Evolutionary conservation across 2,797 vertebrate genomes (phyloP), one percentile per base, ranked within the genome.

Genomic region (Onychomys torridus): DNA sequence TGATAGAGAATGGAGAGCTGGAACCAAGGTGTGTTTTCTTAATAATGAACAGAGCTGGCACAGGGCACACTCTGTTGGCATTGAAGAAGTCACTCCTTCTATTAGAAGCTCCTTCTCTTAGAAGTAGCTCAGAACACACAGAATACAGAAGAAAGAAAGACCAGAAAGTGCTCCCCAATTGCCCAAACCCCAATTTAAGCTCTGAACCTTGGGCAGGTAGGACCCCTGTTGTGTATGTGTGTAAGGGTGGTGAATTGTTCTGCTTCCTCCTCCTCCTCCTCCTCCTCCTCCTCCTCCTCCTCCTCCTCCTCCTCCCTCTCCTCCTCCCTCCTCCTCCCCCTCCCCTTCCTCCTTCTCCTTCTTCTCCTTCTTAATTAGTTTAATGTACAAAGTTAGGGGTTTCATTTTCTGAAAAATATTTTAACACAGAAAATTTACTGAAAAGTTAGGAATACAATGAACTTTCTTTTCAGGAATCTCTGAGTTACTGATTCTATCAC

Each of bases 21-120:
- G 93, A 91, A 93, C 29, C 86, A 83, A 95, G n/a, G 55, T 88
- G 40, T 32, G 84, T 89, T 16, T 92, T 95, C 79, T 87, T 97
- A 93, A 75, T 92, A 69, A 87, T 90, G 63, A 93, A 67, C 25
- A 61, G 75, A 76, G 8, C 78, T 95, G 78, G 32, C 49, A 85
- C 6, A 82, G 34, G 65, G 13, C 12, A n/a, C 77, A 27, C 32
- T 83, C 27, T 86, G 2, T 94, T 65, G 90, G 57, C 78, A 61
- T 86, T 97, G 91, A 88, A 76, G 43, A 92, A 77, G 46, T 69
- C 23, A 43, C 90, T 78, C n/a, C 63, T 96, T 84, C 75, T 93
- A 55, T 89, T 91, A 73, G 78, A 86, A 67, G 19, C 89, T 77
- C n/a, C 63, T 96, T 75, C 75, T 93, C 46, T 91, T 91, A 71